phyloP scores from a whole-genome alignment of 2,888 invertebrate genomes.

The Chloroclystis v-ata region DNA sequence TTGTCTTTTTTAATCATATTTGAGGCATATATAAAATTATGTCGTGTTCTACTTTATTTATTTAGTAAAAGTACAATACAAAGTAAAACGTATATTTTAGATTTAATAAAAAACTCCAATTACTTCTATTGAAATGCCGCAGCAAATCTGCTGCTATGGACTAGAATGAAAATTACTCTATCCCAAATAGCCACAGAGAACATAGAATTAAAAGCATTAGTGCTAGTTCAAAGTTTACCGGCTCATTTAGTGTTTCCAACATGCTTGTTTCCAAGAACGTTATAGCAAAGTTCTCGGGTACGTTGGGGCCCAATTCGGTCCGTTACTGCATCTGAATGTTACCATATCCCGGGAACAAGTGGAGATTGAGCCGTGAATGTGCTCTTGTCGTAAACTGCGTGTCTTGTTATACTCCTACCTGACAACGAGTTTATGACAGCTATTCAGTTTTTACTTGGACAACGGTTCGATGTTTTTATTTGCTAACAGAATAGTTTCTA shows the following conservation, averaged over 20 bases:
- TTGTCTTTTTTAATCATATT: no score
- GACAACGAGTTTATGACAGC: conserved; percentile 51
- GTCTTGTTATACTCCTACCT: conserved; percentile 59
- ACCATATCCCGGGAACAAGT: conserved; percentile 66
- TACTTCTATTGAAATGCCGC: no score
- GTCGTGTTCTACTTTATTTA: no score
- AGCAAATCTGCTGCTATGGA: no score
- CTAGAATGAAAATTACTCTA: no score
- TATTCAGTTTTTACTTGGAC: conserved; percentile 39
- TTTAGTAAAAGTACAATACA: no score
- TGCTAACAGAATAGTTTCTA: conserved; percentile 15
- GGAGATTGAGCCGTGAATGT: conserved; percentile 69
- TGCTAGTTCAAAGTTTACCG: conserved; percentile 36
- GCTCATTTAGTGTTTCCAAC: conserved; percentile 45
- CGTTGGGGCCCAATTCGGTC: conserved; percentile 64
- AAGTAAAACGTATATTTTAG: no score
- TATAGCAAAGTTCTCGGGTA: conserved; percentile 46
- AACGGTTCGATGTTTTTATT: conserved; percentile 29
- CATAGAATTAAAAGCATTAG: conserved; percentile 26
- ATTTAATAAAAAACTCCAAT: no score
- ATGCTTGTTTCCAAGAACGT: conserved; percentile 38
- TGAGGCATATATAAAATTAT: no score
- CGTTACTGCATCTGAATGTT: conserved; percentile 71
- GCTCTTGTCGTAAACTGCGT: conserved; percentile 60
- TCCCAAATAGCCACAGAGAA: no score